phyloP scores from a whole-genome alignment of 2,113 vertebrate genomes.

The Eudyptes chrysolophus region DNA sequence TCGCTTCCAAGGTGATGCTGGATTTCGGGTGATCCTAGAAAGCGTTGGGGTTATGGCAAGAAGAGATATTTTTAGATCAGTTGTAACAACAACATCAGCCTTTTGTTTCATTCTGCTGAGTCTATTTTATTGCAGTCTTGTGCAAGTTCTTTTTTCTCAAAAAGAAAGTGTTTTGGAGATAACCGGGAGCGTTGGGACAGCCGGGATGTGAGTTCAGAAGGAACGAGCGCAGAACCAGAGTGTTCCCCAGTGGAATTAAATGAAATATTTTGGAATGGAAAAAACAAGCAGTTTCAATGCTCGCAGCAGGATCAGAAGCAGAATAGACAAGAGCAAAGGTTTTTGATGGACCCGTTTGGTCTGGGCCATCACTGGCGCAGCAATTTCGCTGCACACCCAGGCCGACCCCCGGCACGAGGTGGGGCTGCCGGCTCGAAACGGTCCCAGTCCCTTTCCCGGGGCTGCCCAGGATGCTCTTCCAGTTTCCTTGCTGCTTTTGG shows the following conservation, averaged over 20 bases:
- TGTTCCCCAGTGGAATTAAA: not conserved
- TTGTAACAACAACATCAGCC: not conserved
- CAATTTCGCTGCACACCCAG: not conserved
- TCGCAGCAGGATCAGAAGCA: not conserved
- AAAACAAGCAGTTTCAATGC: not conserved
- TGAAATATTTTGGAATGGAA: not conserved
- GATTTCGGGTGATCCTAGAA: not conserved
- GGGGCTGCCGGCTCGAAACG: not conserved
- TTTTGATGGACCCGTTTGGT: not conserved
- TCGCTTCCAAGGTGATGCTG: not conserved
- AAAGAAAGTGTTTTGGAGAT: not conserved
- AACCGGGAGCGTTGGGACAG: not conserved
- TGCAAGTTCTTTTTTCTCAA: not conserved
- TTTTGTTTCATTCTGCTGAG: not conserved
- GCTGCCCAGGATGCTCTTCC: not conserved
- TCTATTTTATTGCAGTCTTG: not conserved
- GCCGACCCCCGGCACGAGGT: not conserved
- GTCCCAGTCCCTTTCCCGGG: not conserved
- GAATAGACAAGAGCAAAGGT: not conserved
- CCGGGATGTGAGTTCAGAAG: not conserved
- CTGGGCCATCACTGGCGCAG: not conserved
- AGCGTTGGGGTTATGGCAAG: accelerated
- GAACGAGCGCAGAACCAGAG: accelerated
- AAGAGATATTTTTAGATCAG: not conserved
- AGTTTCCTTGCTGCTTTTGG: not conserved